Base-by-base conservation (phyloP, 2,113 vertebrate genomes). In the Ardeotis arabs region DNA sequence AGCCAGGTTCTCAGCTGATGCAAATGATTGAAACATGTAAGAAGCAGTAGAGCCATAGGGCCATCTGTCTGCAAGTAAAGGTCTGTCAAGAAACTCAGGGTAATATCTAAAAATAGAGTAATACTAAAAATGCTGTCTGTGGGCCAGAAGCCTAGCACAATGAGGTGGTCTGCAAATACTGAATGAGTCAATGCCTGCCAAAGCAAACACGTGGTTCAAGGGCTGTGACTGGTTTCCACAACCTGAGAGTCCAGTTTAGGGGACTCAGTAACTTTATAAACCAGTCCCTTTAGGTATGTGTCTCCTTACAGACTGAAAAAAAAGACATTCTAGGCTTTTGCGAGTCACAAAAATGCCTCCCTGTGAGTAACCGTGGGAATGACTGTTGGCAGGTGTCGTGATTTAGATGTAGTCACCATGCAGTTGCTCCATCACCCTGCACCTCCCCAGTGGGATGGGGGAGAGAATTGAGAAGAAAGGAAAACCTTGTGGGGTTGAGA, bases 1-100 rank as follows among this genome's bases (percentile, higher is more conserved):
- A 92, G 74, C 50, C 58, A 55, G 39, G 91, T 95, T 89, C 63
- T 77, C 41, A 89, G 74, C 70, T 80, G 81, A 87, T 92, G 41
- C 16, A 66, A 90, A 79, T 73, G 44, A 72, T 78, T 1, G 9
- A 89, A 95, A 63, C 28, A 15, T 74, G 4, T 44, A 59, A 80
- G 90, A 89, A 70, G n/a, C 60, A 39, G n/a, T 58, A 89, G 83
- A 85, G 53, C 39, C 41, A 41, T 2, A 0, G n/a, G 41, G 66
- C 20, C 0, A 1, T 68, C 67, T 60, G 45, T 58, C 62, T 81
- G 50, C 76, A 81, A 60, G 15, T 35, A 50, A 50, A 88, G 25
- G 53, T 87, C 69, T 7, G 3, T 59, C 18, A 25, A 80, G 84
- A 86, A 87, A 76, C 62, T 86, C 59, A 52, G 53, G 31, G 17